Conservation (phyloP, 2,888 invertebrate species). For the Unio delphinus region DNA sequence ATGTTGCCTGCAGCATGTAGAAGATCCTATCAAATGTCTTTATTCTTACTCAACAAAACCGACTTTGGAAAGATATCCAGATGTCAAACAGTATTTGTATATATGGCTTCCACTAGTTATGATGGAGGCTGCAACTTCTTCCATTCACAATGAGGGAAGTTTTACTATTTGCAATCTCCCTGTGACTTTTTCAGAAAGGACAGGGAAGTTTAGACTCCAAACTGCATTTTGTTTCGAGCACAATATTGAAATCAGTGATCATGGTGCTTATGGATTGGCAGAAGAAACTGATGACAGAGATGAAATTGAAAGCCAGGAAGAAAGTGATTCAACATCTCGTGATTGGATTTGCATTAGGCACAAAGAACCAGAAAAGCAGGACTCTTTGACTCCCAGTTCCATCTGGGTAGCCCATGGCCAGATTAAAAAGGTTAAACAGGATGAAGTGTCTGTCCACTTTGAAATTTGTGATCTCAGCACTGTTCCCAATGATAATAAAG, state of each 20-base stretch:
- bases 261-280: not conserved
- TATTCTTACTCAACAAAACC: conserved; percentile 28
- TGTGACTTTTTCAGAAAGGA: conserved; percentile 22
- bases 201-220: conserved; percentile 33
- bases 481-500: not conserved
- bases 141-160: conserved; percentile 31
- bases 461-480: too few relatives aligned
- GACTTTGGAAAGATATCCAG: conserved; percentile 19
- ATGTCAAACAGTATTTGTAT: conserved; percentile 22
- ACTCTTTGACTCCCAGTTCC: too few relatives aligned
- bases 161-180: conserved; percentile 35
- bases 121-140: conserved; percentile 47
- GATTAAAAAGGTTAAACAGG: conserved; percentile 9
- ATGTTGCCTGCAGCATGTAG: conserved; percentile 28
- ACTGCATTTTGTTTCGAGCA: conserved; percentile 31
- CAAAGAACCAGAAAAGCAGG: not conserved
- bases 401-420: conserved; percentile 21
- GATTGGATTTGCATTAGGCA: conserved; percentile 21
- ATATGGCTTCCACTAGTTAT: conserved; percentile 46
- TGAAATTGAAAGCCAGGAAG: not conserved
- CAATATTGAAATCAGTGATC: conserved; percentile 36
- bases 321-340: not conserved
- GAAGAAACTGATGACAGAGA: conserved; percentile 18
- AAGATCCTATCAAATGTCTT: conserved; percentile 33
- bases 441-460: not conserved